Evolutionary conservation across 1,140 invertebrate genomes (phyloP), one percentile per base, ranked within the genome.

Genomic region (Drosophila elegans): DNA sequence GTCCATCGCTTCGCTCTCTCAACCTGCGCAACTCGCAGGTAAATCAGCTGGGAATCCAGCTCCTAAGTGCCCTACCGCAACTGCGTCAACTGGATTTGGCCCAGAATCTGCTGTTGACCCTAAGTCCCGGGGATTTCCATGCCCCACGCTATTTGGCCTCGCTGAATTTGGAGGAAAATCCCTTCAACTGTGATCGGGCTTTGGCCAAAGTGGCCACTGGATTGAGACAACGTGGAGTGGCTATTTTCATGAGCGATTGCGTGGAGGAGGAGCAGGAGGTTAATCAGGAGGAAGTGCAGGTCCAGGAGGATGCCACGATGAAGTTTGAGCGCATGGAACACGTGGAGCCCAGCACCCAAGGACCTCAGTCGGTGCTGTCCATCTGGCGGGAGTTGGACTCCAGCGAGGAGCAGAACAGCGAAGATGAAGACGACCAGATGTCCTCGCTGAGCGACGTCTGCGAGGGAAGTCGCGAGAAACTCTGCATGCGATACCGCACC

Each of bases 21-120:
- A 89, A 78, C 52, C 56, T 92, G 5, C 80, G 80, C 12, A 91
- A 92, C 52, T 60, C 91, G 2, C 91, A 91, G 69, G 66, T 92
- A 6, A 90, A 75, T 55, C 79, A 91, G 11, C 29, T 92, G 21
- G 67, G 78, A 4, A 21, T 27, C 3, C 45, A 73, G 10, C 36
- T 78, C 2, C 69, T 92, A 3, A 76, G 69, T 27, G 80, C 54
- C 1, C 5, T 92, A 57, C 90, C 91, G 4, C 74, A 80, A 21
- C 25, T 92, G 6, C 63, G 71, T 0, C 75, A 85, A n/a, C 13
- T 92, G 56, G 80, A 92, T 64, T 39, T 92, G 54, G 67, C 85
- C 1, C 71, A 89, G 16, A 92, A 92, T 61, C 69, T 92, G 13
- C 48, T 92, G 25, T 59, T 92, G 3, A 92, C 89, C 0, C 44